Conservation (phyloP, 2,797 vertebrate species). For the Macropodus opercularis region DNA sequence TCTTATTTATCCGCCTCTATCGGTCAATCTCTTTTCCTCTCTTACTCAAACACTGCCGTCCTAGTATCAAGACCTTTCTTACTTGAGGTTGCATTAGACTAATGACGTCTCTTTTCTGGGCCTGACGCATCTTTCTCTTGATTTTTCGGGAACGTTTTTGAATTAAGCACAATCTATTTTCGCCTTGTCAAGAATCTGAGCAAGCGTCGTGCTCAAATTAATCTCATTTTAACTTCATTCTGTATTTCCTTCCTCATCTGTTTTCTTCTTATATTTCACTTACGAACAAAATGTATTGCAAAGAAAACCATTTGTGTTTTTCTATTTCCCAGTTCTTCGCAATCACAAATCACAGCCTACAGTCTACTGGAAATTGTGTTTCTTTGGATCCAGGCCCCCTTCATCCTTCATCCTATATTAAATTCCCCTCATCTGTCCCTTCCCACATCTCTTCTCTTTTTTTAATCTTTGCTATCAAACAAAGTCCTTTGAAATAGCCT, state of each 20-base stretch:
- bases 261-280: conserved; percentile 47
- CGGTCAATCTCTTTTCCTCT: conserved; percentile 35
- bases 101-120: conserved; percentile 25
- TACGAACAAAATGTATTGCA: conserved; percentile 60
- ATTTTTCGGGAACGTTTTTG: conserved; percentile 52
- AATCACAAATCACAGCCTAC: conserved; percentile 58
- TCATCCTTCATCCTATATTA: conserved; percentile 57
- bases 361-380: conserved; percentile 57
- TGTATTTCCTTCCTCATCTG: conserved; percentile 37
- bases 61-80: conserved; percentile 38
- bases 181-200: conserved; percentile 51
- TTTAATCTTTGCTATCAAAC: conserved; percentile 69
- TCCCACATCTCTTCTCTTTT: conserved; percentile 22
- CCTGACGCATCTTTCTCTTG: conserved; percentile 23
- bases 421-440: conserved; percentile 40
- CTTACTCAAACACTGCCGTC: conserved; percentile 35
- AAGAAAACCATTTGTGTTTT: conserved; percentile 64
- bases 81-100: conserved; percentile 32
- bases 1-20: conserved; percentile 56
- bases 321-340: conserved; percentile 50
- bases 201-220: conserved; percentile 47
- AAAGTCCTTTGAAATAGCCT: conserved; percentile 87
- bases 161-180: conserved; percentile 56
- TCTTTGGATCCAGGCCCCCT: conserved; percentile 56
- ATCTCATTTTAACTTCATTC: conserved; percentile 49